phyloP scores from a whole-genome alignment of 2,113 vertebrate species.

The Coracopsis vasa region DNA sequence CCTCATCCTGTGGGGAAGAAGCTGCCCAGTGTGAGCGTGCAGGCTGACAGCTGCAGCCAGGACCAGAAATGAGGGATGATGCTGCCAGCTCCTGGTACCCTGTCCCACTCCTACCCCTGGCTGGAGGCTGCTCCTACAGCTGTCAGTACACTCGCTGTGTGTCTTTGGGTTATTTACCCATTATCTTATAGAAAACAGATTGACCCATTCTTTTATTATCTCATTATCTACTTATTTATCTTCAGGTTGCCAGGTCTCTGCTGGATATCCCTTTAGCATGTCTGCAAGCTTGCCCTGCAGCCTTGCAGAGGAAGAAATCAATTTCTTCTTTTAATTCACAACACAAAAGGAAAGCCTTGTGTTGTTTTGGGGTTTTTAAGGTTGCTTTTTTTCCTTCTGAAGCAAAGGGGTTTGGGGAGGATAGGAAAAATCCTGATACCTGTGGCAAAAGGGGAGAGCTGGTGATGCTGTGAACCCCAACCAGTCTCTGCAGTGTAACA shows the following conservation, averaged over 20 bases:
- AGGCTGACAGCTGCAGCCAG: neutral
- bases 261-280: neutral
- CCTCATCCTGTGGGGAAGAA: neutral
- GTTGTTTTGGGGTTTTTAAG: no score
- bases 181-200: neutral
- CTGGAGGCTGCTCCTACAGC: neutral
- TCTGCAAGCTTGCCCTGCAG: neutral
- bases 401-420: neutral
- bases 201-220: neutral
- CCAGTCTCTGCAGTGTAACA: fast-evolving
- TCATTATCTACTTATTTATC: neutral
- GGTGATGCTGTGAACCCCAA: neutral
- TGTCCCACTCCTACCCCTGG: fast-evolving
- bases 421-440: neutral
- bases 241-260: neutral
- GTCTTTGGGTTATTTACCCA: neutral
- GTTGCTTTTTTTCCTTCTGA: neutral
- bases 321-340: neutral
- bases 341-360: neutral
- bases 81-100: neutral
- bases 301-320: neutral
- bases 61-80: neutral
- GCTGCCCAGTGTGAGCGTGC: neutral
- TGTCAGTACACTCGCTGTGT: neutral
- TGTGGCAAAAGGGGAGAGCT: fast-evolving